Base-by-base conservation (phyloP, 2,888 invertebrate species). In the Nymphalis c-album region DNA sequence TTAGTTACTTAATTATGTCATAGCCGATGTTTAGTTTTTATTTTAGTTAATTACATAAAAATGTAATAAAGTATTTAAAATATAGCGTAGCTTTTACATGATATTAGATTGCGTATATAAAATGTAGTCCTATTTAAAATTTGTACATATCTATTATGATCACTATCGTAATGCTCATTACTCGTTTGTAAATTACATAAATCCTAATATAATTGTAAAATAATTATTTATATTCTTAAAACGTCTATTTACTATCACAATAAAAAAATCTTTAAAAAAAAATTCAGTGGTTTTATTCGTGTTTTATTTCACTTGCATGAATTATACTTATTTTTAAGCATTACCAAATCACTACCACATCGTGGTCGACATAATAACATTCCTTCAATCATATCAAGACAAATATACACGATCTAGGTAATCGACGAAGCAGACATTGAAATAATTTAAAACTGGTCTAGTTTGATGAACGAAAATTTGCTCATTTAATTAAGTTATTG, bases 171-270 rank as follows among this genome's bases (percentile, higher is more conserved):
- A 87, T 87, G 90, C 90, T 91, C 90, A 90, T 91, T 85, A 85
- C 80, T 82, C 73, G 84, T 88, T 80, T 86, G 87, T 90, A 86
- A 81, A 85, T 84, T 81, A 80, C 76, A 77, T 78, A 70, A 72
- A 77, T 75, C 76, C 74, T 81, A 68, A 71, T 77, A 76, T 83
- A 83, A 86, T 79, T 88, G 85, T 89, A 88, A 81, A 85, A 86
- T 84, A 86, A 85, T 79, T 86, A 90, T 90, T 90, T 89, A 90
- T 88, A 87, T 88, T 84, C 84, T 85, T 88, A 85, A 85, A 82
- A 85, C 85, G 82, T 89, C 87, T 90, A 88, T 87, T 90, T 90
- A 90, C 79, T 89, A 88, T 90, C 91, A 91, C 90, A 72, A 85
- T 85, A 80, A 87, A 91, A 88, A 88, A 90, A 73, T 77, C 78